Percentiles rank a stretch among this genome's conserved stretches.
Conservation (phyloP, 2,113 vertebrate species). For the Neoarius graeffei region DNA sequence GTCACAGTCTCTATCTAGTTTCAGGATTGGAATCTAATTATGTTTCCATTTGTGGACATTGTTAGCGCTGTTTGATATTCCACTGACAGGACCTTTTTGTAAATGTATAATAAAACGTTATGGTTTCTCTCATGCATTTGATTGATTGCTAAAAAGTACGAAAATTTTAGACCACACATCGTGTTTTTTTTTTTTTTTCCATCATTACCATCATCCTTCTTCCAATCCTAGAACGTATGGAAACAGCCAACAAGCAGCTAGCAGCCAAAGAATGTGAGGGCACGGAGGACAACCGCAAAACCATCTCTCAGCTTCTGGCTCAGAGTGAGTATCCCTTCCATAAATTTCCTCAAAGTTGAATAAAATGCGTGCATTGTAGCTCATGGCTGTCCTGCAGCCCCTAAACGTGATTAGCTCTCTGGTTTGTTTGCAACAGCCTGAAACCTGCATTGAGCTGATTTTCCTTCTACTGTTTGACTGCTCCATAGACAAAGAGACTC, state of each 20-base stretch:
- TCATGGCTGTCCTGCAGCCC: background rate
- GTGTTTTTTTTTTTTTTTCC: background rate
- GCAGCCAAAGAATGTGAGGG: slow-evolving; percentile 93
- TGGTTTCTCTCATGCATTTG: background rate
- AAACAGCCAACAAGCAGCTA: slow-evolving; percentile 96
- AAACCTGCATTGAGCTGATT: background rate
- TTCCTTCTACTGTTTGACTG: slow-evolving; percentile 10
- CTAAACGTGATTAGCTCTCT: background rate
- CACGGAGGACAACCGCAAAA: slow-evolving; percentile 94
- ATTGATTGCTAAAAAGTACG: background rate
- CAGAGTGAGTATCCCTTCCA: slow-evolving; percentile 84
- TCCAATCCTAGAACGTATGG: slow-evolving; percentile 86
- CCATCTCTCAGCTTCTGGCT: slow-evolving; percentile 92
- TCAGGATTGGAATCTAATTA: background rate
- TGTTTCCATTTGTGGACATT: background rate
- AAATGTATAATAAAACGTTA: background rate
- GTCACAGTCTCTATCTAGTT: background rate
- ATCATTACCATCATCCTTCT: background rate
- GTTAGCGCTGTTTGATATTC: background rate
- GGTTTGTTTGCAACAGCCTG: slow-evolving; percentile 16
- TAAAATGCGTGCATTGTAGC: background rate
- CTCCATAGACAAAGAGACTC: slow-evolving; percentile 86
- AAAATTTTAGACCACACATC: background rate
- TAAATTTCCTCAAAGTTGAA: background rate
- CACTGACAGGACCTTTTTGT: no score